Conservation (phyloP, 2,888 invertebrate species). For the Tipula unca region DNA sequence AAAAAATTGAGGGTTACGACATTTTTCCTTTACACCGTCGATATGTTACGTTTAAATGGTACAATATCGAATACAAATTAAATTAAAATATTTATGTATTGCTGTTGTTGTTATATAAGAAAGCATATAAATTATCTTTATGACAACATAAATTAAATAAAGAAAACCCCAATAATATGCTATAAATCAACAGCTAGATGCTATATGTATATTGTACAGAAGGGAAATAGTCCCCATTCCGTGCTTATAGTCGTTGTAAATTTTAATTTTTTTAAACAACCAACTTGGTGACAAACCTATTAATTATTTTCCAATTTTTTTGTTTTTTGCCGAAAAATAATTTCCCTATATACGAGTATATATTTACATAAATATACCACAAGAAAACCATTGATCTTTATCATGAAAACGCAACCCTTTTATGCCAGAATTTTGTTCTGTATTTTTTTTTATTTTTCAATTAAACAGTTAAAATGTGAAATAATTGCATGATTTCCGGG, state of each 20-base stretch:
- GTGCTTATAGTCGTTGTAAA: background rate
- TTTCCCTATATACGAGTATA: background rate
- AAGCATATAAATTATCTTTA: background rate
- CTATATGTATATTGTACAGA: background rate
- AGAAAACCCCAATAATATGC: background rate
- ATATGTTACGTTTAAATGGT: background rate
- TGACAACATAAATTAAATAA: slow-evolving; percentile 8
- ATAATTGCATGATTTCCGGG: slow-evolving; percentile 8
- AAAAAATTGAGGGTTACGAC: no score
- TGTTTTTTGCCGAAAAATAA: background rate
- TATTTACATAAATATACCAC: background rate
- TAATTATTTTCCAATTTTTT: slow-evolving; percentile 2
- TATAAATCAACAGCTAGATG: background rate
- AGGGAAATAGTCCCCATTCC: background rate
- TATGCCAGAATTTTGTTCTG: background rate
- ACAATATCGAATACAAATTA: background rate
- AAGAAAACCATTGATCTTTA: background rate
- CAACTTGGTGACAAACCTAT: background rate
- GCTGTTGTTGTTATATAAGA: background rate
- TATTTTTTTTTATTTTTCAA: background rate
- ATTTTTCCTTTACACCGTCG: no score
- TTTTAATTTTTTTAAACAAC: background rate
- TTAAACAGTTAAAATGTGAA: background rate
- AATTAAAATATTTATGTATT: background rate
- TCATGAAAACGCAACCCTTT: background rate